Base-by-base conservation (phyloP, 2,113 vertebrate species). In the Strix uralensis region DNA sequence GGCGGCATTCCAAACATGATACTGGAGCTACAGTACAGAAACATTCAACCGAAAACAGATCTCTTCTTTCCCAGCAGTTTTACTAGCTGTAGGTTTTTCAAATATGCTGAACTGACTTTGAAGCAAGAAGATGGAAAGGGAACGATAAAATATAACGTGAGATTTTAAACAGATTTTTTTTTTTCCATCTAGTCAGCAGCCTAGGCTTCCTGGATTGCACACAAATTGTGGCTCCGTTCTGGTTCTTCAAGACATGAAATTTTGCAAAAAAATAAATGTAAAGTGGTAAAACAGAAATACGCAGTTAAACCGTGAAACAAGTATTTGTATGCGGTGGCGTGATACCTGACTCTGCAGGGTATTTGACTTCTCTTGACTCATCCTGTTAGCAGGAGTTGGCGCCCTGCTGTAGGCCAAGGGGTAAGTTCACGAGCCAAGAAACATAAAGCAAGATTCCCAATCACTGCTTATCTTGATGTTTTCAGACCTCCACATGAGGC, bases 121-220 rank as follows among this genome's bases (percentile, higher is more conserved):
- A 92, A 91, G 78, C 65, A 73, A 57, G 38, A 81, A 20, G 32
- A 79, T 85, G 44, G 73, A 81, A 59, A 74, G 18, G 38, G 38
- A 92, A 92, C 75, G 92, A 82, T 67, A 88, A 90, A 82, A 71
- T 19, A 69, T 4, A 49, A 81, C 14, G 57, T 4, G 47, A 88
- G 32, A 71, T 69, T 94, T 82, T 79, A 88, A 93, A 73, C 34
- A 74, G 40, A 42, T 61, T 42, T 71, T 3, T 12, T 77, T 58
- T 92, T 83, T 93, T 73, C 90, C 84, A 87, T 18, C 36, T 79
- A 55, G 36, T 90, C 94, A 94, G 90, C 82, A 93, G 54, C 16
- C 27, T 59, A 38, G 20, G n/a, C 58, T 92, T 93, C 81, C 84
- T 32, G 70, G 92, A 67, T 54, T 6, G 14, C 49, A 75, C 38